Evolutionary conservation across 2,113 vertebrate species (phyloP).

Genomic region (Lonchura striata): DNA sequence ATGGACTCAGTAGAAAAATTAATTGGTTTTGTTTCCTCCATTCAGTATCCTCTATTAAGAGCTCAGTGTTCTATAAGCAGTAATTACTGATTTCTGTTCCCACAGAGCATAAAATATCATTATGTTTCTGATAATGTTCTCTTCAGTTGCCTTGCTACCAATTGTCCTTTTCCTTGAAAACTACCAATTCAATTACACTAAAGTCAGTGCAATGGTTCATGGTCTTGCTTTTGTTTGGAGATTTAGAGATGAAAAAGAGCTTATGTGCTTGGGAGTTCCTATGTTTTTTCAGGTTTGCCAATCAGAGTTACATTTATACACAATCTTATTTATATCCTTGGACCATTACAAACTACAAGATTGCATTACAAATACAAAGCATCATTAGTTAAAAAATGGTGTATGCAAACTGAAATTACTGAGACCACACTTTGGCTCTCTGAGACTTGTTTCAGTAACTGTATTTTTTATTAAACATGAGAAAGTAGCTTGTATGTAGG

Average conservation of each 20-base stretch:
- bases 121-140: neutral
- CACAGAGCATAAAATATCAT: neutral
- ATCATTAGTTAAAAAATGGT: neutral
- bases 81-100: neutral
- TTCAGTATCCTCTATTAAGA: neutral
- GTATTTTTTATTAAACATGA: neutral
- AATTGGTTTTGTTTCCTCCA: neutral
- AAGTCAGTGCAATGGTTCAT: neutral
- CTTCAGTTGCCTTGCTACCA: neutral
- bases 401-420: neutral
- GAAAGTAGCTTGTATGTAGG: neutral
- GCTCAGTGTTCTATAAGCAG: neutral
- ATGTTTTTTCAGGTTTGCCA: neutral
- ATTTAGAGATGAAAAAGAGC: neutral
- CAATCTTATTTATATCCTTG: neutral
- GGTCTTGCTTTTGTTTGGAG: neutral
- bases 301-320: neutral
- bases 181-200: neutral
- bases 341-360: neutral
- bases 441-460: neutral
- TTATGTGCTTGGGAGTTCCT: neutral
- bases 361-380: neutral
- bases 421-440: neutral
- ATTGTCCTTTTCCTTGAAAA: constrained; percentile 8
- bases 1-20: neutral